Conservation (phyloP, 2,113 vertebrate species). For the Sprattus sprattus region DNA sequence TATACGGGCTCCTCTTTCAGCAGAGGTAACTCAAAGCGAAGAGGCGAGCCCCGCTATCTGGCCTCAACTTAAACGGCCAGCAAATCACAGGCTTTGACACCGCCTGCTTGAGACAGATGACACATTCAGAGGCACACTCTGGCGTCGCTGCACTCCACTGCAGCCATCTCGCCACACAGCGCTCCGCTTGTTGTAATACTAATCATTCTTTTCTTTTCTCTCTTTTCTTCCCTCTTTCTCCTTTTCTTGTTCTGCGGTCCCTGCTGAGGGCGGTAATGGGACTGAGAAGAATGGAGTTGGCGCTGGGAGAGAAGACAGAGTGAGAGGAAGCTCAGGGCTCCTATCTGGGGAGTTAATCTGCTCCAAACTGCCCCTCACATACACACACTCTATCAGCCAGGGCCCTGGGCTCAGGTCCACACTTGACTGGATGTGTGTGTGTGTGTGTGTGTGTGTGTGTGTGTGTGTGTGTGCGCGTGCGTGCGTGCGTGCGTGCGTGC, state of each 20-base stretch:
- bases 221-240: neutral
- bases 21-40: neutral
- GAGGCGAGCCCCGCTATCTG: neutral
- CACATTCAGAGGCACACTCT: neutral
- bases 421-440: neutral
- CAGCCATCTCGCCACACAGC: neutral
- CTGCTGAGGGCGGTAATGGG: neutral
- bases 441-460: neutral
- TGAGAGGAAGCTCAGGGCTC: neutral
- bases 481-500: neutral
- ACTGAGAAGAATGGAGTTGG: neutral
- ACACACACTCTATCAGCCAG: neutral
- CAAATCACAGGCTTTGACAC: neutral
- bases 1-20: neutral
- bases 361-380: neutral
- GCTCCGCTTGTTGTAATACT: neutral
- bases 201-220: neutral
- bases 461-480: conserved; percentile 1
- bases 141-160: neutral
- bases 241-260: neutral
- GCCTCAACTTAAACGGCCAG: neutral
- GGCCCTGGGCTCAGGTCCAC: neutral
- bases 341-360: conserved; percentile 4
- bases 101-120: neutral
- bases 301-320: neutral